phyloP scores from a whole-genome alignment of 2,888 invertebrate species.

The Halictus quadricinctus region DNA sequence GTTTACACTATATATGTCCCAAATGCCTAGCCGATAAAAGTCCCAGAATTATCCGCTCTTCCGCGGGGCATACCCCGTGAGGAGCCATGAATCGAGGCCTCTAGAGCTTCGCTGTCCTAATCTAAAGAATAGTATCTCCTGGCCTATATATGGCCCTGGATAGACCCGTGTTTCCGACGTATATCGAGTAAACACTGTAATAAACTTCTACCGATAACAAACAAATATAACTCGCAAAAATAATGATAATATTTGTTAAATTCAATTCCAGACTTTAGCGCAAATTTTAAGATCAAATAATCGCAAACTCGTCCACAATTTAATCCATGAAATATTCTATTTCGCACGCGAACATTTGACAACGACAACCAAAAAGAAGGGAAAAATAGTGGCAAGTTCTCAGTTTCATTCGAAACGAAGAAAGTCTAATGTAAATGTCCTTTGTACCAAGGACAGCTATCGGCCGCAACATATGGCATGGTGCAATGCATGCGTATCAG shows the following conservation, averaged over 20 bases:
- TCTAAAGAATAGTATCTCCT: too few relatives aligned
- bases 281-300: neutral
- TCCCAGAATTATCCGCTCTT: too few relatives aligned
- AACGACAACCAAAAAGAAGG: neutral
- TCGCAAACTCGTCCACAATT: neutral
- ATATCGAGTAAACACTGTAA: too few relatives aligned
- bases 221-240: neutral
- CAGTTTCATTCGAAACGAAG: slow-evolving; percentile 33
- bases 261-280: neutral
- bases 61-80: too few relatives aligned
- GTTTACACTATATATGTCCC: too few relatives aligned
- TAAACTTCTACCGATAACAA: neutral
- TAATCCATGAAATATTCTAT: neutral
- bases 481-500: slow-evolving; percentile 47
- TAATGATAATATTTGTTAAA: neutral
- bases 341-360: neutral
- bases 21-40: too few relatives aligned
- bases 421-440: slow-evolving; percentile 38
- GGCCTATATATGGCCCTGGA: too few relatives aligned
- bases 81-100: too few relatives aligned
- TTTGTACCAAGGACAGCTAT: slow-evolving; percentile 9
- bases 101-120: too few relatives aligned
- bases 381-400: neutral
- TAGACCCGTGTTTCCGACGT: too few relatives aligned
- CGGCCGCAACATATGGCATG: slow-evolving; percentile 35